These are phyloP conservation scores for Ciona savignyi DNA, from an alignment of 23 tunicate species.

Conservation along the genomic window DNA sequence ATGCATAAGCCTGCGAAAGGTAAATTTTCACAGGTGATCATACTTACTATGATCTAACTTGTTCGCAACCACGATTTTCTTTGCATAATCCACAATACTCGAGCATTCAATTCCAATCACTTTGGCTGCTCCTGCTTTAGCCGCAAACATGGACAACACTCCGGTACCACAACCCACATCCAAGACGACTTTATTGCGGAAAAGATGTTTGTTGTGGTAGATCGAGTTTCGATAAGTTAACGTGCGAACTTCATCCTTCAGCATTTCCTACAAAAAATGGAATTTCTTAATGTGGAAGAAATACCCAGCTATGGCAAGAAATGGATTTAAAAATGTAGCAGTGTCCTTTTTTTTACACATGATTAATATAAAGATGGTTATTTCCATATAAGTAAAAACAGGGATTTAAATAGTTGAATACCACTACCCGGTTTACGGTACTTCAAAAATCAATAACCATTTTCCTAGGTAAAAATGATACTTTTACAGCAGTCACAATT, in stretches of 20 bases:
- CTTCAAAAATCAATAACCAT: no score
- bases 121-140: conserved; percentile 97
- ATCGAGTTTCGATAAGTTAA: conserved; percentile 91
- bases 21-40: no score
- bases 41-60: conserved; percentile 61
- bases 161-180: conserved; percentile 99
- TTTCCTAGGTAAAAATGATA: no score
- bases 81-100: conserved; percentile 89
- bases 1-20: no score
- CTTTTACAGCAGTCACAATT: no score
- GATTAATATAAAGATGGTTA: neutral
- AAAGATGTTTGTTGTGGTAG: conserved; percentile 93
- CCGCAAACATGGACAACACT: conserved; percentile 97
- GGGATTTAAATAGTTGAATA: no score
- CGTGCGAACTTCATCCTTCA: conserved; percentile 98
- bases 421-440: no score
- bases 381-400: no score
- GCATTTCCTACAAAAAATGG: conserved; percentile 65
- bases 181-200: conserved; percentile 82
- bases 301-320: neutral
- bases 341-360: neutral
- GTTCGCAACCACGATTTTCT: conserved; percentile 89
- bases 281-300: neutral
- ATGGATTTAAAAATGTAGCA: neutral
- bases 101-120: conserved; percentile 96